Conservation (phyloP, 1,140 invertebrate species). For the Venustaconcha ellipsiformis region DNA sequence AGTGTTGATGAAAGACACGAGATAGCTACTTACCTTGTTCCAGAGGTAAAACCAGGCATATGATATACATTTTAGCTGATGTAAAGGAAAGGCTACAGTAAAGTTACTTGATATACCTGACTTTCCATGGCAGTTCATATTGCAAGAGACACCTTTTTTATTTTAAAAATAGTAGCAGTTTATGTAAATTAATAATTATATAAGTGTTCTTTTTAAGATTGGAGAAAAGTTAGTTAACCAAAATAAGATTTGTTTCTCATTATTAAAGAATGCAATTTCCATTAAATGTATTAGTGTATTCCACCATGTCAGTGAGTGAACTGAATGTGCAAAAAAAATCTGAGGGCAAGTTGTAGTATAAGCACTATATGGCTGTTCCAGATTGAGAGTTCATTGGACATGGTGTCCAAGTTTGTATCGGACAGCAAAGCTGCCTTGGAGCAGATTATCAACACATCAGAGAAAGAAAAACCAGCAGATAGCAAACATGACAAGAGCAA, state of each 20-base stretch:
- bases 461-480: slow-evolving; percentile 26
- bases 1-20: slow-evolving; percentile 73
- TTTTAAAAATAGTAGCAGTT: too few relatives aligned
- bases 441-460: slow-evolving; percentile 70
- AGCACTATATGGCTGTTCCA: slow-evolving; percentile 18
- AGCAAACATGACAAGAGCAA: slow-evolving; percentile 25
- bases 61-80: not conserved
- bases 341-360: too few relatives aligned
- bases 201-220: too few relatives aligned
- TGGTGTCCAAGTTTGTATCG: slow-evolving; percentile 69
- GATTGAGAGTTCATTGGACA: slow-evolving; percentile 73
- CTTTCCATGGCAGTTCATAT: not conserved
- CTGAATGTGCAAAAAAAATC: too few relatives aligned
- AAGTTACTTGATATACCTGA: not conserved
- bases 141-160: too few relatives aligned
- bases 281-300: too few relatives aligned
- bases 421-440: slow-evolving; percentile 73
- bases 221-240: too few relatives aligned
- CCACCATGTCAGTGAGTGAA: too few relatives aligned
- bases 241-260: too few relatives aligned
- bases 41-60: slow-evolving; percentile 69
- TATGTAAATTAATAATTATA: too few relatives aligned
- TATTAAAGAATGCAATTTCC: too few relatives aligned
- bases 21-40: slow-evolving; percentile 76
- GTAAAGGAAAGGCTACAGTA: not conserved